A percentile compares a stretch with the other conserved stretches of the same genome.
phyloP scores from a whole-genome alignment of 2,797 vertebrate species.

The Anas georgica region DNA sequence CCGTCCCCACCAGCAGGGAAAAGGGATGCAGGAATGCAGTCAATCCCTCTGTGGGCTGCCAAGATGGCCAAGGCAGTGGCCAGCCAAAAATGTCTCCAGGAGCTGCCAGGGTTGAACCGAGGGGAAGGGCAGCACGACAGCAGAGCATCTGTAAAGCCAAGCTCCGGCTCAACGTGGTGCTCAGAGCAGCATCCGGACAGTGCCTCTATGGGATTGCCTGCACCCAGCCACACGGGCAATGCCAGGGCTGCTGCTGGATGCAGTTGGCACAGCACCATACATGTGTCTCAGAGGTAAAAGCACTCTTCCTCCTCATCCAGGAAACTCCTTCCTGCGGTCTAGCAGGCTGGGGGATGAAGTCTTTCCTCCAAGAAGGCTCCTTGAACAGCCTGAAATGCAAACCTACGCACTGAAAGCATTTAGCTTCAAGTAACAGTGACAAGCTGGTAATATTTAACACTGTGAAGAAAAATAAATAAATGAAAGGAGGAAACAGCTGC shows the following conservation, averaged over 20 bases:
- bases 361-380: background rate
- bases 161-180: rapidly evolving
- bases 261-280: background rate
- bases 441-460: conserved; percentile 47
- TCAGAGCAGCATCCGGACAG: background rate
- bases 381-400: background rate
- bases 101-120: background rate
- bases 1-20: rapidly evolving
- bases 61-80: background rate
- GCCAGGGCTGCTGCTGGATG: background rate
- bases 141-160: background rate
- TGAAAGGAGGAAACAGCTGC: conserved; percentile 26
- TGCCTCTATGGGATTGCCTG: rapidly evolving
- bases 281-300: background rate
- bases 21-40: background rate
- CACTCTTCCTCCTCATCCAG: background rate
- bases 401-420: background rate
- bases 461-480: conserved; percentile 37
- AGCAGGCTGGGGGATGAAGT: background rate
- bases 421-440: background rate
- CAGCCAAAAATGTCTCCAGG: background rate
- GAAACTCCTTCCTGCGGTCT: background rate
- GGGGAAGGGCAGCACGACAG: background rate
- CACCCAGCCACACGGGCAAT: rapidly evolving
- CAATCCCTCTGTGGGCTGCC: background rate